Conservation (phyloP, 2,888 invertebrate species). For the Julus scandinavius region DNA sequence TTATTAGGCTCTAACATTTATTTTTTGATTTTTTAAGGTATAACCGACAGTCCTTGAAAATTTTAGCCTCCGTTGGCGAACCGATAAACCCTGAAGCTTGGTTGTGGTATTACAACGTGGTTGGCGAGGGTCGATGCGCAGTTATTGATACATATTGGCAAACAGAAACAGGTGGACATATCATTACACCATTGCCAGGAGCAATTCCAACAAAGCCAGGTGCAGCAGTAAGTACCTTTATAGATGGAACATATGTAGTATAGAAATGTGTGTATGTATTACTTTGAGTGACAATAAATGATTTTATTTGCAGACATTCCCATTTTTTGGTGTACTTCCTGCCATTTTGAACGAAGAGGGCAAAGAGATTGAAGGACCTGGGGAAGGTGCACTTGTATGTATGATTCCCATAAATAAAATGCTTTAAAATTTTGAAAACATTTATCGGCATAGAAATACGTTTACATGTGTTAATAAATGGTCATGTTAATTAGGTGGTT, state of each 20-base stretch:
- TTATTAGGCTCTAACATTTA: too few species aligned
- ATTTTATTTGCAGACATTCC: slow-evolving; percentile 70
- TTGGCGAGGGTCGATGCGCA: slow-evolving; percentile 71
- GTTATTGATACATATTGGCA: slow-evolving; percentile 99
- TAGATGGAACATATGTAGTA: not conserved
- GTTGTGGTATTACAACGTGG: slow-evolving; percentile 86
- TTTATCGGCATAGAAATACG: too few species aligned
- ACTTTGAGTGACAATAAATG: not conserved
- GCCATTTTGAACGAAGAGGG: slow-evolving; percentile 89
- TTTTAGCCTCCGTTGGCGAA: slow-evolving; percentile 97
- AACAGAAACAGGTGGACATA: slow-evolving; percentile 98
- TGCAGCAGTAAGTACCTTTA: slow-evolving; percentile 81
- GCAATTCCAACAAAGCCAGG: slow-evolving; percentile 98
- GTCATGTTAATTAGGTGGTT: slow-evolving; percentile 72
- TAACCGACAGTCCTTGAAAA: slow-evolving; percentile 74
- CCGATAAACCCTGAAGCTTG: slow-evolving; percentile 99
- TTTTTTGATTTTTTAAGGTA: slow-evolving; percentile 69
- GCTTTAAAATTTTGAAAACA: not conserved
- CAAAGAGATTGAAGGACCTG: slow-evolving; percentile 82
- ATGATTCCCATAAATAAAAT: not conserved
- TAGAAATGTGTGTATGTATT: too few species aligned
- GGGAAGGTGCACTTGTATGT: slow-evolving; percentile 88
- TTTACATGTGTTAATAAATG: not conserved
- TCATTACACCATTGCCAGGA: slow-evolving; percentile 94
- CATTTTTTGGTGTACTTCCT: slow-evolving; percentile 97